Conservation (phyloP, 2,888 invertebrate species). For the Barypeithes pellucidus region DNA sequence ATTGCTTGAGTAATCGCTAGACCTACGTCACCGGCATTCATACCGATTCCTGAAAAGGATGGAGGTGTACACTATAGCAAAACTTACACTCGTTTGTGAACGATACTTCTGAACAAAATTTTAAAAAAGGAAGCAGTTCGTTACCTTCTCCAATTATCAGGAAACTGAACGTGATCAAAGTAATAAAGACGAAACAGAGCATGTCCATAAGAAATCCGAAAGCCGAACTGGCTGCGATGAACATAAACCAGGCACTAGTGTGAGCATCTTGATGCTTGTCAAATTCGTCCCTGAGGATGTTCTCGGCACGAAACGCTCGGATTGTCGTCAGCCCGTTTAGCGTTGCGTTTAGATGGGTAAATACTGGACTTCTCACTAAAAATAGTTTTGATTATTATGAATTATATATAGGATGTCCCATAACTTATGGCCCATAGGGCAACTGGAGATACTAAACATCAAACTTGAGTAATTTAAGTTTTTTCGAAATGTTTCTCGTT, state of each 20-base stretch:
- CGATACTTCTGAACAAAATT: no score
- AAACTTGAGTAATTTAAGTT: no score
- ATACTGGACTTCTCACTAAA: conserved; percentile 88
- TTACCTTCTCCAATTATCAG: conserved; percentile 70
- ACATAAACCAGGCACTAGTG: conserved; percentile 80
- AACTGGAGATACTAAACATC: no score
- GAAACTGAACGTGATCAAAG: conserved; percentile 79
- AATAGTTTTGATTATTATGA: background rate
- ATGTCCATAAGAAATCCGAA: conserved; percentile 80
- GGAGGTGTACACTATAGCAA: no score
- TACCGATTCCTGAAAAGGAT: conserved; percentile 18
- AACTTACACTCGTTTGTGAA: no score
- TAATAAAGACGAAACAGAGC: conserved; percentile 77
- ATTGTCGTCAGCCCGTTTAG: conserved; percentile 87
- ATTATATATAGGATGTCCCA: no score
- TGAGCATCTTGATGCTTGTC: conserved; percentile 77
- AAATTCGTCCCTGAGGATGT: conserved; percentile 75
- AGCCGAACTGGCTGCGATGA: conserved; percentile 76
- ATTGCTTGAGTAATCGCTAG: conserved; percentile 79
- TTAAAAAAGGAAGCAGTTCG: conserved; percentile 29
- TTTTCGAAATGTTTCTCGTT: no score
- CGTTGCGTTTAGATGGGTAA: conserved; percentile 86
- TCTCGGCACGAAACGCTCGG: conserved; percentile 82
- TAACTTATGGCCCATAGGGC: no score
- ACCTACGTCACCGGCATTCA: conserved; percentile 65